These are phyloP conservation scores for Bergia puertoricense DNA, from an alignment of 92 coral and sea anemone genomes.

Conservation along the genomic window DNA sequence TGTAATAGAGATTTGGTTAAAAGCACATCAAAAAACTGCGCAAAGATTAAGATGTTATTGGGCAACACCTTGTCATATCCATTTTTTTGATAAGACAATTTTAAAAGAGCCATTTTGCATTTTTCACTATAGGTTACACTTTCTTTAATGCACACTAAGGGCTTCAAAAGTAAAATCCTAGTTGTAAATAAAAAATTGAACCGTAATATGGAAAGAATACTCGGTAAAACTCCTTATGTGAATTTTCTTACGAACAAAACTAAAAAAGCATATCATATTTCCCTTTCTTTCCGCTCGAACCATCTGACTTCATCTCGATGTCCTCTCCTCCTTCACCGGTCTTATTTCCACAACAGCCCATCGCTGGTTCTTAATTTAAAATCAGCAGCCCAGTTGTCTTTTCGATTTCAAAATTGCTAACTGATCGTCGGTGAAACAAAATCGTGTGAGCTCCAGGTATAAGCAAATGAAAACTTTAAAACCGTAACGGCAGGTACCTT, in stretches of 20 bases:
- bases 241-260: background rate
- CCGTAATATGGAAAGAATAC: background rate
- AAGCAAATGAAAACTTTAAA: no score
- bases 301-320: slow-evolving; percentile 70
- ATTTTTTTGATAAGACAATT: no score
- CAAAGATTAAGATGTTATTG: no score
- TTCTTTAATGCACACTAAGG: background rate
- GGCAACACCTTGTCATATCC: no score
- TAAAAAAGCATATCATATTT: slow-evolving; percentile 75
- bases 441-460: no score
- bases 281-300: slow-evolving; percentile 69
- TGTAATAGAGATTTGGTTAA: no score
- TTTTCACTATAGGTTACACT: no score
- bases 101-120: no score
- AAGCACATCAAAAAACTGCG: no score
- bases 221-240: background rate
- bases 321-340: slow-evolving; percentile 70
- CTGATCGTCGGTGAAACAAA: slow-evolving; percentile 10
- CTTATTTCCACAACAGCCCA: slow-evolving; percentile 98
- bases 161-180: background rate
- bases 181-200: background rate
- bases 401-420: background rate
- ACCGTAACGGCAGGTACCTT: no score
- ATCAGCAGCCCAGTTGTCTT: background rate
- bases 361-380: slow-evolving; percentile 20